Percentiles rank a stretch among this genome's conserved stretches.
These are phyloP conservation scores for Myotis vivesi DNA, from an alignment of 2,797 vertebrate genomes.

Conservation along the genomic window DNA sequence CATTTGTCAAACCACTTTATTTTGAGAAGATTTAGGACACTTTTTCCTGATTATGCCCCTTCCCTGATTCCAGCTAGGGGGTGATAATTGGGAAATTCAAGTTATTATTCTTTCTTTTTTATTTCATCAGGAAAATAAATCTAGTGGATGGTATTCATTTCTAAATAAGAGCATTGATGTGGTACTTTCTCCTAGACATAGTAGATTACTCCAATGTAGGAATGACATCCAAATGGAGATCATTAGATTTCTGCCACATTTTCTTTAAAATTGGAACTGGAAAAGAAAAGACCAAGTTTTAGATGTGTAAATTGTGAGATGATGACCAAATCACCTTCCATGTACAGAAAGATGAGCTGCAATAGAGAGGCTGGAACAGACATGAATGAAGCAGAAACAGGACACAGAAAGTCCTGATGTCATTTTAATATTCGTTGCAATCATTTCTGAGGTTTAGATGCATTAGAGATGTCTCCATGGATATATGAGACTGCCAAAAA, in stretches of 20 bases:
- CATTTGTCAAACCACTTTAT: neutral
- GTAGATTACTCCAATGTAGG: rapidly evolving
- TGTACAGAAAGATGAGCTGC: neutral
- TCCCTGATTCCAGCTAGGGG: neutral
- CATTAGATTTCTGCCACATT: neutral
- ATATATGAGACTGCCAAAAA: neutral
- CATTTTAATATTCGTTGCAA: neutral
- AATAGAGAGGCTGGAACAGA: rapidly evolving
- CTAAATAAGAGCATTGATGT: neutral
- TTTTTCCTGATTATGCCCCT: neutral
- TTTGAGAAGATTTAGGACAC: neutral
- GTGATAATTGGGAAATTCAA: neutral
- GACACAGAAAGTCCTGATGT: neutral
- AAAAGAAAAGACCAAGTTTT: neutral
- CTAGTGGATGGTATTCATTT: neutral
- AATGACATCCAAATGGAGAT: neutral
- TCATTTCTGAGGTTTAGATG: neutral
- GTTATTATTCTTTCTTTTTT: neutral
- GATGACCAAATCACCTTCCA: neutral
- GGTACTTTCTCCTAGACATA: neutral
- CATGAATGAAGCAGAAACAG: neutral
- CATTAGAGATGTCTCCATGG: neutral
- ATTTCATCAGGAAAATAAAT: neutral
- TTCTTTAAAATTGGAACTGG: neutral
- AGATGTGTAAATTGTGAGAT: neutral